Evolutionary conservation across 1,140 invertebrate genomes (phyloP).

Genomic region (Chionoecetes opilio): DNA sequence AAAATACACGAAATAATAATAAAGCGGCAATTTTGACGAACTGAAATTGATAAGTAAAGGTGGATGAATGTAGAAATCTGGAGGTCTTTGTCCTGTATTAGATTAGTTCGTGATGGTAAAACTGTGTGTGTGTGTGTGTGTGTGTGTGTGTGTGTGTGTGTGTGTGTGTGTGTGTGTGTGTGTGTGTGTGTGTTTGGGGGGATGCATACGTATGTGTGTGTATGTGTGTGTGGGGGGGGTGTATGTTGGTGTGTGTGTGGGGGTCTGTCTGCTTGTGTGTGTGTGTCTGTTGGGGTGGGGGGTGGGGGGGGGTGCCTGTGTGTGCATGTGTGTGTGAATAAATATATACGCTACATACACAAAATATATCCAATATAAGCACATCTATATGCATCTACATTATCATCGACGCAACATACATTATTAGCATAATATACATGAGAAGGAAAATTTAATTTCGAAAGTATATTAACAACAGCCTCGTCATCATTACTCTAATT

Average conservation of each 20-base stretch:
- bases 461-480: conserved; percentile 30
- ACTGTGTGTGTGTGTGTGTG: neutral
- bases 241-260: too few species aligned
- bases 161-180: neutral
- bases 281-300: neutral
- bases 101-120: too few species aligned
- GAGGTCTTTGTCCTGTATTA: too few species aligned
- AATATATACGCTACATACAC: neutral
- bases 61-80: too few species aligned
- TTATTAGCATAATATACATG: conserved; percentile 30
- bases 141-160: neutral
- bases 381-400: conserved; percentile 54
- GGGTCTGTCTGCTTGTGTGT: too few species aligned
- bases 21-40: too few species aligned
- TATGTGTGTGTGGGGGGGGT: too few species aligned
- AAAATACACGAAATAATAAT: too few species aligned
- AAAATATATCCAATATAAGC: neutral
- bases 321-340: neutral
- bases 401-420: conserved; percentile 4
- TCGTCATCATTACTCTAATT: conserved; percentile 30
- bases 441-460: conserved; percentile 30
- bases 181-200: too few species aligned
- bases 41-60: too few species aligned
- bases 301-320: too few species aligned
- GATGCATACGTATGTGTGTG: neutral